Conservation (phyloP, 2,113 vertebrate genomes). For the Abramis brama region DNA sequence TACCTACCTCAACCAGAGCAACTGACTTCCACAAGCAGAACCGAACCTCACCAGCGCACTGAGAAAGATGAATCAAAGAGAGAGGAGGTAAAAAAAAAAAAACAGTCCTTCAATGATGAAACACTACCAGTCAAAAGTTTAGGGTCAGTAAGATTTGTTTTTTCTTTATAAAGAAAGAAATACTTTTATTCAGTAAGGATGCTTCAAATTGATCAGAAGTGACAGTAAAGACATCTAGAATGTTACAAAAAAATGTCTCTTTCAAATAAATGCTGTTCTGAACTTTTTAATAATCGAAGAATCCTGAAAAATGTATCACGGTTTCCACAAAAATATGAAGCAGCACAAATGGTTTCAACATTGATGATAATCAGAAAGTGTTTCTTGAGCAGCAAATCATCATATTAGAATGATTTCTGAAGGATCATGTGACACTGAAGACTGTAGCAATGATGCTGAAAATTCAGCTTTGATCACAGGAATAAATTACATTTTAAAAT, state of each 20-base stretch:
- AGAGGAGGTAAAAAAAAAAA: slow-evolving; percentile 75
- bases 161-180: neutral
- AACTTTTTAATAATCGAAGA: neutral
- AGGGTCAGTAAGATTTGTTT: neutral
- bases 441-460: neutral
- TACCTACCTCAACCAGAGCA: slow-evolving; percentile 92
- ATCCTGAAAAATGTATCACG: neutral
- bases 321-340: neutral
- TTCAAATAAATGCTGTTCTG: neutral
- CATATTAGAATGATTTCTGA: neutral
- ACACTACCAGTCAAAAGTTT: neutral
- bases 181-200: neutral
- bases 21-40: slow-evolving; percentile 76
- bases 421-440: neutral
- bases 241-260: neutral
- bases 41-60: slow-evolving; percentile 82
- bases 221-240: neutral
- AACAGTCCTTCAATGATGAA: neutral
- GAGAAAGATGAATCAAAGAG: slow-evolving; percentile 94
- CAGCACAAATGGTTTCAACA: neutral
- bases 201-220: neutral
- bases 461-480: neutral
- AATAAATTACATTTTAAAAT: neutral
- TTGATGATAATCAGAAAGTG: neutral
- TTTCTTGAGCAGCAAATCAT: neutral